Evolutionary conservation across 2,797 vertebrate genomes (phyloP), one percentile per base, ranked within the genome.

Genomic region (Acipenser oxyrinchus): DNA sequence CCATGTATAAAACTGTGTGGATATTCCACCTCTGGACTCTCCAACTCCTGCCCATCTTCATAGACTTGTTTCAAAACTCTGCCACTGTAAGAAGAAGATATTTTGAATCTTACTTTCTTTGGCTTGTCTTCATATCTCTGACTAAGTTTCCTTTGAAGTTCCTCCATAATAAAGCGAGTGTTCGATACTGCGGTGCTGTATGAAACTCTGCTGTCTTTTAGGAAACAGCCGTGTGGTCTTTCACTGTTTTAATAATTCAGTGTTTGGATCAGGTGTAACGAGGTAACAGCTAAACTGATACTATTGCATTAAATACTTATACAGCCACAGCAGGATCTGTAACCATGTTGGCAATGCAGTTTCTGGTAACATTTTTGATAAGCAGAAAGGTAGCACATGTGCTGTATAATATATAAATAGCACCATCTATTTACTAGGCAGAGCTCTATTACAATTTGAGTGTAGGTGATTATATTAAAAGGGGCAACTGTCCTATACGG

Each of bases 21-120:
- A 69, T 89, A 95, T 74, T 95, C 93, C 60, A 93, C 92, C 70
- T 92, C 92, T 0, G 95, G 95, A 10, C 87, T 93, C 66, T 97
- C 93, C 64, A 97, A 84, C 74, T 95, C 94, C 83, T 97, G 94
- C 18, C 96, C 95, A 0, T 99, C 96, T 73, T 98, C 96, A 0
- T 87, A 99, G 53, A 99, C 96, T 4, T 99, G 94, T 74, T 96
- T 99, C 59, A 99, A 68, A 66, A 99, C 92, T 0, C 96, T 86
- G 0, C 96, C 95, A 0, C 95, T 99, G 87, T 93, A 94, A 4
- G 95, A 90, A 0, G 96, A 98, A 0, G 94, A 94, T 66, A 99
- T 90, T 76, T 93, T 95, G 83, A 99, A 99, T 73, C 96, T 85
- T 62, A 99, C 94, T 84, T 96, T 97, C 72, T 93, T 90, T 67